Conservation (phyloP, 2,797 vertebrate genomes). For the Acrossocheilus wenchowensis region DNA sequence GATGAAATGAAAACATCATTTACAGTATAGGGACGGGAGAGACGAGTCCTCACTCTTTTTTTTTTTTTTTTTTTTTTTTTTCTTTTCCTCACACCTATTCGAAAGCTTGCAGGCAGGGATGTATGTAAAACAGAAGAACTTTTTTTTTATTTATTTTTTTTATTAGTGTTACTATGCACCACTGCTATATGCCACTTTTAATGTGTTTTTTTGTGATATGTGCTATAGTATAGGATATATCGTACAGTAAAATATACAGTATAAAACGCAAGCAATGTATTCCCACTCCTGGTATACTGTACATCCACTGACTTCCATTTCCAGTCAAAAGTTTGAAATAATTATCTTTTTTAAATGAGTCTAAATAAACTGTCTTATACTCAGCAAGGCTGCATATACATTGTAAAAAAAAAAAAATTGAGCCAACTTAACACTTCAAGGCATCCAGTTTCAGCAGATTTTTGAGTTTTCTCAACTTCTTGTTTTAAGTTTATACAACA, state of each 20-base stretch:
- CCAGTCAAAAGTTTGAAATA: background rate
- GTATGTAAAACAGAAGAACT: background rate
- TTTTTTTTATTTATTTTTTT: background rate
- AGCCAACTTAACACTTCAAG: too few species aligned
- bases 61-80: background rate
- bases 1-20: background rate
- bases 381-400: background rate
- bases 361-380: too few species aligned
- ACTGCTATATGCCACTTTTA: background rate
- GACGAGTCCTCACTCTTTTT: background rate
- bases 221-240: background rate
- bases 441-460: too few species aligned
- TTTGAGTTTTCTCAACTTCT: too few species aligned
- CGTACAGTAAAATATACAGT: background rate
- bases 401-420: too few species aligned
- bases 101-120: background rate
- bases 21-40: background rate
- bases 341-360: too few species aligned
- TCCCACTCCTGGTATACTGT: background rate
- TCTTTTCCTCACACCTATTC: background rate
- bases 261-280: background rate
- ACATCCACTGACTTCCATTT: background rate
- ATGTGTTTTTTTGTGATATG: background rate
- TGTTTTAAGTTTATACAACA: too few species aligned
- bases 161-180: background rate